Base-by-base conservation (phyloP, 2,888 invertebrate genomes). In the Ptychoptera contaminata region DNA sequence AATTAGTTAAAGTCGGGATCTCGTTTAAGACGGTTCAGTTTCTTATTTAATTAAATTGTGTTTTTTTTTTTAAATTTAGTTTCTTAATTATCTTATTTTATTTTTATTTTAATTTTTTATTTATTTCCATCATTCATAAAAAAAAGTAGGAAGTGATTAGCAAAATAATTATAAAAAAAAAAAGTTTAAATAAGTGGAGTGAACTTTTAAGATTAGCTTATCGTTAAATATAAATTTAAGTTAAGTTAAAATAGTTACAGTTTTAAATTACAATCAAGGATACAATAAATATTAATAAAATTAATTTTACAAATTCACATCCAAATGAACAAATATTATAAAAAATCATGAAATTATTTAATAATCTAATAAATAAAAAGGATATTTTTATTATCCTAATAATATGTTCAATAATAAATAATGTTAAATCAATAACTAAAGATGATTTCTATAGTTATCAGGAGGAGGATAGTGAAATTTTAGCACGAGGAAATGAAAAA, bases 401-500 rank as follows among this genome's bases (percentile, higher is more conserved):
- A 32, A 7, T 16, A 8, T 16, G 23, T 16, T 16, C 8, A 38
- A 16, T 32, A 16, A 12, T 38, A 31, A 31, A 38, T 32, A 11
- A 16, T 9, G 37, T 10, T 9, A 16, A 29, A 16, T 11, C 39
- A 8, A n/a, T 45, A 36, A 45, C 29, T 31, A 16, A 10, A 5
- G 30, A 47, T 37, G 42, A 43, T 36, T 46, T 50, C 15, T 51
- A 46, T 40, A 46, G 43, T 37, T 46, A 45, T 42, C 32, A 45
- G 15, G 40, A 50, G 37, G 48, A 48, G 34, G 45, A 46, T 35
- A 44, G 43, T 40, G 45, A 40, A 29, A 52, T 52, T 32, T 49
- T 65, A 48, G 47, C 53, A 37, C 51, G 55, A 42, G 66, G 65
- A 16, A 60, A 65, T 51, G 65, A 62, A 48, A 59, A 60, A 46